Evolutionary conservation across 2,888 invertebrate species (phyloP), one percentile per base, ranked within the genome.

Genomic region (Blastobasis adustella): DNA sequence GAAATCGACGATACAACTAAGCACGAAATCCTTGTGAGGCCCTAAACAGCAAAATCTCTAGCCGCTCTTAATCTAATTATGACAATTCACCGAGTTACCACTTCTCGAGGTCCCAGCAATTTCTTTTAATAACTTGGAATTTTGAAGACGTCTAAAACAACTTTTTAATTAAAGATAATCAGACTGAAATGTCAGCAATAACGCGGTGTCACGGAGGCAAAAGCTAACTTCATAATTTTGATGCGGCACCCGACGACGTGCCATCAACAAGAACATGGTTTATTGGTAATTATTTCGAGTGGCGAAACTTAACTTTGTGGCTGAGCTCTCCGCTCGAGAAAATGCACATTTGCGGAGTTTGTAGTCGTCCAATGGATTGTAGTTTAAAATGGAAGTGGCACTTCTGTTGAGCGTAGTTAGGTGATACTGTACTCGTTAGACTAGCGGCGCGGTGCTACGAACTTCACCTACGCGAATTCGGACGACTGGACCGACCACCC

Each of bases 121-220:
- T 82, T 84, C 78, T 82, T 83, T 83, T 79, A 79, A 81, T 80
- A 82, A 79, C 77, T 81, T 75, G 69, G 66, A 77, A 73, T 78
- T 81, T 78, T 62, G 70, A 63, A 74, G 75, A 71, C 68, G 72
- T 71, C 74, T 79, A 72, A 79, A 79, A 79, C 77, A 84, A 83
- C 81, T 83, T 84, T 85, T 83, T 83, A 82, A 84, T 82, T 83
- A 83, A 83, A 79, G 78, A 82, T 83, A 82, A 84, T 82, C 78
- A 81, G 75, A 67, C 72, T 72, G 71, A 79, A 83, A 78, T 73
- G 77, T 77, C 75, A 76, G 77, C 78, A 79, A 79, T 82, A 76
- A 76, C 67, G 74, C 72, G 73, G 71, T 77, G 79, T 78, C 79
- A 75, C 70, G 69, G 68, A 71, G 72, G 69, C 71, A 67, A 76